Percentiles rank a stretch among this genome's conserved stretches.
Conservation (phyloP, 2,888 invertebrate genomes). For the Lithophane semibrunnea region DNA sequence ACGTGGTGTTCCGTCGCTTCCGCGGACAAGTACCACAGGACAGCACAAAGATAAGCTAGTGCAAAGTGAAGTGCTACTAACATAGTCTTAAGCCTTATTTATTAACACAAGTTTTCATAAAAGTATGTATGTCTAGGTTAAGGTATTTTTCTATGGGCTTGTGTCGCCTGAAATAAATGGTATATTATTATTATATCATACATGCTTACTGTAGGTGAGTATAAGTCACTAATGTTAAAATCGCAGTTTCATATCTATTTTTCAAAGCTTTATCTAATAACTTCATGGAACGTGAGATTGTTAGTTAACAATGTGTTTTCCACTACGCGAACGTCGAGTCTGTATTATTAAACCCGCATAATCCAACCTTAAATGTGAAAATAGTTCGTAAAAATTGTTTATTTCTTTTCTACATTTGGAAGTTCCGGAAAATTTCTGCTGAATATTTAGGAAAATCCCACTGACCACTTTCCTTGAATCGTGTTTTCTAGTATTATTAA, state of each 20-base stretch:
- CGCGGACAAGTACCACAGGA: too few relatives aligned
- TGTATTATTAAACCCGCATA: not conserved
- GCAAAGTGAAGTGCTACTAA: too few relatives aligned
- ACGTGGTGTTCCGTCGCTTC: too few relatives aligned
- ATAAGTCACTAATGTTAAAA: not conserved
- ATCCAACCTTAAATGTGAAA: not conserved
- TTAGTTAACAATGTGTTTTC: not conserved
- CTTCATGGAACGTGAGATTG: not conserved
- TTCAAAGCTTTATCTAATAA: not conserved
- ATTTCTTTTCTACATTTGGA: slow-evolving; percentile 3
- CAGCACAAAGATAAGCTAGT: too few relatives aligned
- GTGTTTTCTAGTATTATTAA: slow-evolving; percentile 3
- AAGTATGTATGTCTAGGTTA: too few relatives aligned
- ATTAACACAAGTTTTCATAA: too few relatives aligned
- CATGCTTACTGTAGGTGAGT: not conserved
- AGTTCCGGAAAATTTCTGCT: not conserved
- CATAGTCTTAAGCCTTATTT: too few relatives aligned
- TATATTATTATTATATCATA: too few relatives aligned
- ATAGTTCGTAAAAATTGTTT: not conserved
- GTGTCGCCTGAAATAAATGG: too few relatives aligned
- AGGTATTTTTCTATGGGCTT: too few relatives aligned
- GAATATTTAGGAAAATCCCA: not conserved
- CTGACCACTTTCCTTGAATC: not conserved
- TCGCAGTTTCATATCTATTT: not conserved
- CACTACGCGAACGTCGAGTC: not conserved